Percentiles rank a stretch among this genome's conserved stretches.
These are phyloP conservation scores for Sturnus vulgaris DNA, from an alignment of 2,113 vertebrate species.

Conservation along the genomic window DNA sequence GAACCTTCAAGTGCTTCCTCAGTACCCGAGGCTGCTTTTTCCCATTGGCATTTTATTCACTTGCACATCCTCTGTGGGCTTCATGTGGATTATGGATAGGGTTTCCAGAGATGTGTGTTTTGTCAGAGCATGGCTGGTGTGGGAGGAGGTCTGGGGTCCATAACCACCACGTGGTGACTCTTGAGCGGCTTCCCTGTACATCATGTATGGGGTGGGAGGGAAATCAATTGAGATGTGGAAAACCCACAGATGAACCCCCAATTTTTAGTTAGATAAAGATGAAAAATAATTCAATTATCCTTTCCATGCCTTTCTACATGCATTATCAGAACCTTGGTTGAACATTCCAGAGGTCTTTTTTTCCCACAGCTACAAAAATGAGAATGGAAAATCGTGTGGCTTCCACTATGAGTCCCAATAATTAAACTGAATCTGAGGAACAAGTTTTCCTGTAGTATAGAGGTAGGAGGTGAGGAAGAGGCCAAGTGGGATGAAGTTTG, in stretches of 20 bases:
- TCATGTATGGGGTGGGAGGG: rapidly evolving
- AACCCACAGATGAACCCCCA: background rate
- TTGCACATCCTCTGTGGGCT: rapidly evolving
- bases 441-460: background rate
- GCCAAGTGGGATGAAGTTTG: background rate
- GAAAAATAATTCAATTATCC: background rate
- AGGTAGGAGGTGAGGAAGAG: background rate
- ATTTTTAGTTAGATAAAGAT: background rate
- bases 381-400: background rate
- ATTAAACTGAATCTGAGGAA: background rate
- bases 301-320: background rate
- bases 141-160: background rate
- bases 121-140: background rate
- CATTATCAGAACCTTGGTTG: background rate
- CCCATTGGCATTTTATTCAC: rapidly evolving
- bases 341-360: background rate
- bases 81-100: rapidly evolving
- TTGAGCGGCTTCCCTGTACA: background rate
- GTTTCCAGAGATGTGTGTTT: rapidly evolving
- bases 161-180: background rate
- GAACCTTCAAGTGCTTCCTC: background rate
- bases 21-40: background rate
- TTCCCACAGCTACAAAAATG: background rate
- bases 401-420: background rate
- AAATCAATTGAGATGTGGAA: rapidly evolving